phyloP scores from a whole-genome alignment of 1,140 invertebrate genomes.

The Archegozetes longisetosus region DNA sequence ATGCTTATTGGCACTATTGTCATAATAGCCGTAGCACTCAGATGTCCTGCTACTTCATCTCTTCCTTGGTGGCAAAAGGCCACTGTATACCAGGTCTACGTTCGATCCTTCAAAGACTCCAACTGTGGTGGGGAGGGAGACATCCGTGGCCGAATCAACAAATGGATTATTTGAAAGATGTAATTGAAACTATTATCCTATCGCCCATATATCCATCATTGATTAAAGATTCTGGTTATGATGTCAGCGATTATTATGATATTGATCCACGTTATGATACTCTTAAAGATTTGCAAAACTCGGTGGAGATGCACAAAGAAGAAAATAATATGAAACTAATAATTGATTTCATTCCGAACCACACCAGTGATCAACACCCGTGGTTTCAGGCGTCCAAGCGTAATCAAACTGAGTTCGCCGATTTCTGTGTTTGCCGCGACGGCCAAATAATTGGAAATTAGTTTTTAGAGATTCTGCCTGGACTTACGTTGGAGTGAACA shows the following conservation, averaged over 20 bases:
- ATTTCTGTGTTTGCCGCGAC: conserved; percentile 8
- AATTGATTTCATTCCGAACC: conserved; percentile 44
- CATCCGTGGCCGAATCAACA: conserved; percentile 19
- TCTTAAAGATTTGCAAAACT: conserved; percentile 35
- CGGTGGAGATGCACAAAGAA: conserved; percentile 33
- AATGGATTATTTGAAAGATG: conserved; percentile 32
- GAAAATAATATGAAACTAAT: conserved; percentile 49
- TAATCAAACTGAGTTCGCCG: conserved; percentile 6
- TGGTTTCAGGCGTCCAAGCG: conserved; percentile 5
- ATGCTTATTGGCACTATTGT: conserved; percentile 67
- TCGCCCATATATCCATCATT: conserved; percentile 52
- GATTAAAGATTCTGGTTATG: conserved; percentile 48
- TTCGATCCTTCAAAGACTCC: conserved; percentile 47
- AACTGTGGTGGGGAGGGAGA: conserved; percentile 28
- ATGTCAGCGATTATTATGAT: conserved; percentile 39
- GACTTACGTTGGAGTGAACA: conserved; percentile 37
- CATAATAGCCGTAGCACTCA: conserved; percentile 65
- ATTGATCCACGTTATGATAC: conserved; percentile 45
- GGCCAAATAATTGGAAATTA: conserved; percentile 29
- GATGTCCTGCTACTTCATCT: conserved; percentile 39
- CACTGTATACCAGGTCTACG: conserved; percentile 56
- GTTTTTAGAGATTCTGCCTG: conserved; percentile 40
- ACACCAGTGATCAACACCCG: not conserved
- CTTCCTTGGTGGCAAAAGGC: conserved; percentile 55
- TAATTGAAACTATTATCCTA: conserved; percentile 44